Percentiles rank a stretch among this genome's conserved stretches.
Conservation (phyloP, 2,113 vertebrate genomes). For the Pseudorectes ferrugineus region DNA sequence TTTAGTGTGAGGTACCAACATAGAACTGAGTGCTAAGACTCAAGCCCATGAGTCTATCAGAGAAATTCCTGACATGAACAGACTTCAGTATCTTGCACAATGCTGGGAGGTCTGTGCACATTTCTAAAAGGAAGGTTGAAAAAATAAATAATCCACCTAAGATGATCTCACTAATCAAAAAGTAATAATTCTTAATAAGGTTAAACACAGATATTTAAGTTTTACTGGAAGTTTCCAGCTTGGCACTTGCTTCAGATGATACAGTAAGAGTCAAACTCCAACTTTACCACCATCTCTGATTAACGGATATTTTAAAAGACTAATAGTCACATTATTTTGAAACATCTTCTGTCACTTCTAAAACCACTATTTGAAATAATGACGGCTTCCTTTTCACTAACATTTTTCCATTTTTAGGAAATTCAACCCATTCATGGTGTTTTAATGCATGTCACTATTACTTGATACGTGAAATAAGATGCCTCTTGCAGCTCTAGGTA, state of each 20-base stretch:
- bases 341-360: neutral
- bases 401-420: neutral
- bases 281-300: neutral
- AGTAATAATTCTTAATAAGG: neutral
- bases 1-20: neutral
- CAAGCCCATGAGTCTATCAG: neutral
- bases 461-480: neutral
- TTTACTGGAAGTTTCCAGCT: neutral
- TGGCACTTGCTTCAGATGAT: neutral
- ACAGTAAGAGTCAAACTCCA: neutral
- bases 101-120: fast-evolving
- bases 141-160: neutral
- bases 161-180: neutral
- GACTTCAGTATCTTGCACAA: neutral
- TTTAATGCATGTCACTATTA: neutral
- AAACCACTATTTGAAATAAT: neutral
- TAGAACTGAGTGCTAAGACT: neutral
- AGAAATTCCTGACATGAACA: neutral
- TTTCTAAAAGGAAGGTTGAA: neutral
- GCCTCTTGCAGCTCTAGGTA: neutral
- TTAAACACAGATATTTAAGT: neutral
- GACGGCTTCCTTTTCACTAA: neutral
- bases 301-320: neutral
- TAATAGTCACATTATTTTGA: neutral
- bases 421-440: neutral